Conservation (phyloP, 2,113 vertebrate species). For the Corydoras sp. region DNA sequence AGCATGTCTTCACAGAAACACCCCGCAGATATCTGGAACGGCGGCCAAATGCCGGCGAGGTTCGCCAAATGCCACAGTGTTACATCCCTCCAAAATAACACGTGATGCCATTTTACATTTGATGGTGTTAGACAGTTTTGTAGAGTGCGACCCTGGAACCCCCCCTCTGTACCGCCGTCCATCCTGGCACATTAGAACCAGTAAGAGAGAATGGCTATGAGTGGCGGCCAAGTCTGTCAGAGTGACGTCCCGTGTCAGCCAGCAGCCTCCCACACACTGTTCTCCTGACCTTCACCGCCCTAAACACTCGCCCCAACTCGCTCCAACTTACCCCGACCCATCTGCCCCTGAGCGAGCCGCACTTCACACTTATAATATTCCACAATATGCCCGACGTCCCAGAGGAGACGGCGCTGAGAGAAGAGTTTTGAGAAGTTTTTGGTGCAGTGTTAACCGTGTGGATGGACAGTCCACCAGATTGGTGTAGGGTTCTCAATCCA, state of each 20-base stretch:
- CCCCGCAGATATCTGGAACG: conserved; percentile 50
- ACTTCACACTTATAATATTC: conserved; percentile 27
- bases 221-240: conserved; percentile 63
- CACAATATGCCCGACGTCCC: conserved; percentile 9
- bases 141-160: conserved; percentile 48
- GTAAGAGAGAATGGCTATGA: conserved; percentile 58
- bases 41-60: conserved; percentile 55
- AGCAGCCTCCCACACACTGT: conserved; percentile 43
- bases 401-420: background rate
- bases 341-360: conserved; percentile 11
- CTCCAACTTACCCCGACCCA: conserved; percentile 20
- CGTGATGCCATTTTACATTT: conserved; percentile 48
- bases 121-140: conserved; percentile 45
- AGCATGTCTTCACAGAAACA: conserved; percentile 23
- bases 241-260: conserved; percentile 58
- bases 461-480: too few relatives aligned
- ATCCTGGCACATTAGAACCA: conserved; percentile 60
- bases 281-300: conserved; percentile 43
- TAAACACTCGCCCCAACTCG: conserved; percentile 20
- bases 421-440: background rate
- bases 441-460: background rate
- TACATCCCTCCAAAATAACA: conserved; percentile 51
- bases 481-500: too few relatives aligned
- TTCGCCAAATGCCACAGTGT: conserved; percentile 48
- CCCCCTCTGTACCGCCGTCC: conserved; percentile 52